Base-by-base conservation (phyloP, 2,113 vertebrate genomes). In the Grus americana region DNA sequence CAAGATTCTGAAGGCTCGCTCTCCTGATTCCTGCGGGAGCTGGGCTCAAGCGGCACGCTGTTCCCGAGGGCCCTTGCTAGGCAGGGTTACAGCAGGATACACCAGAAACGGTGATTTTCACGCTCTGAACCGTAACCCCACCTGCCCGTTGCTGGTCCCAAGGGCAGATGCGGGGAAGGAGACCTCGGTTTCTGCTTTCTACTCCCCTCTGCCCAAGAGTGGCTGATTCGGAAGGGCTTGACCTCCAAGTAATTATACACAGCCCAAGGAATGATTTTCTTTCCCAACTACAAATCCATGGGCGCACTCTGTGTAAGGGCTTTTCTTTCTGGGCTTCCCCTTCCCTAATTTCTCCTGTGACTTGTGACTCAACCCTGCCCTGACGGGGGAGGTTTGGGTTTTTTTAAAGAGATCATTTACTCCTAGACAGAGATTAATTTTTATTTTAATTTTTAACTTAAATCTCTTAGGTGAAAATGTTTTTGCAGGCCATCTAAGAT, bases 361-460 rank as follows among this genome's bases (percentile, higher is more conserved):
- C 19, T 63, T 75, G 44, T 81, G 72, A 27, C 36, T 19, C 50
- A 65, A 47, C 84, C 78, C 36, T 75, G 36, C n/a, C n/a, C 79
- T 34, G 49, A 34, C 38, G n/a, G 27, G 38, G 29, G n/a, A 57
- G 27, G 22, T 42, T 83, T 66, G 55, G 38, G 13, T 55, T 55
- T 49, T 79, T 84, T 79, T 59, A 23, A 15, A 54, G 55, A 65
- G 54, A 57, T 88, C 66, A 36, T 90, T 86, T 85, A 73, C 70
- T 91, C 59, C 50, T 54, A 68, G 93, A 86, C 74, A 95, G 96
- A 93, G 57, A 61, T 87, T 97, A 73, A 85, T 94, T 78, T 75
- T 79, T 6, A 10, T 63, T 94, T 96, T 97, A 97, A 97, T 97
- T 75, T 97, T 97, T 97, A 97, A 97, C 94, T 76, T 30, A 0